These are phyloP conservation scores for Terebella lapidaria DNA, from an alignment of 2,888 invertebrate species.

Conservation along the genomic window DNA sequence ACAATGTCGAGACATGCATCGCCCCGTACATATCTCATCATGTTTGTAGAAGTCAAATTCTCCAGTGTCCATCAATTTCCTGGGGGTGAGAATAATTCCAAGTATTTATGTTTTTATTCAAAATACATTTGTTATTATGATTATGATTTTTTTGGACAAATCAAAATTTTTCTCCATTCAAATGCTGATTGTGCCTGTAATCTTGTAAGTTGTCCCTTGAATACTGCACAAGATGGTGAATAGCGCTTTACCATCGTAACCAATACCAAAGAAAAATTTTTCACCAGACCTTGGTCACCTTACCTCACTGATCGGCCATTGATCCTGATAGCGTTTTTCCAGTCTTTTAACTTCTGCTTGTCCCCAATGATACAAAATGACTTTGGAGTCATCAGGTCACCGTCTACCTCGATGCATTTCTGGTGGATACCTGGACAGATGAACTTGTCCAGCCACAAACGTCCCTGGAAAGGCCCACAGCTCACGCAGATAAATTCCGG, in stretches of 20 bases:
- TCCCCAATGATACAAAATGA: slow-evolving; percentile 53
- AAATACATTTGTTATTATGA: neutral
- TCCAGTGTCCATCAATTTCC: slow-evolving; percentile 52
- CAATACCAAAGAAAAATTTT: neutral
- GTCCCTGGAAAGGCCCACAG: slow-evolving; percentile 35
- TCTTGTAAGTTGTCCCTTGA: no score
- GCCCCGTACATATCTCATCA: slow-evolving; percentile 50
- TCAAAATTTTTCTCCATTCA: no score
- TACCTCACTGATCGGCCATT: slow-evolving; percentile 39
- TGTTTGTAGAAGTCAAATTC: slow-evolving; percentile 53
- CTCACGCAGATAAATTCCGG: slow-evolving; percentile 29
- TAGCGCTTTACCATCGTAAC: no score
- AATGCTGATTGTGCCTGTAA: no score
- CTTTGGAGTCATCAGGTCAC: slow-evolving; percentile 51
- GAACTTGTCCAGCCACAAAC: slow-evolving; percentile 39
- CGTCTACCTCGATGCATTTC: slow-evolving; percentile 50
- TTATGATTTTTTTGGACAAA: no score
- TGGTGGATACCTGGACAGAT: slow-evolving; percentile 55
- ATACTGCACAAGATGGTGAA: no score
- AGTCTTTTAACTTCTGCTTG: slow-evolving; percentile 55
- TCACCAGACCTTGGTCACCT: neutral
- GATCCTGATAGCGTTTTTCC: slow-evolving; percentile 55
- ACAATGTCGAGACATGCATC: slow-evolving; percentile 49
- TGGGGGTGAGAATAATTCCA: slow-evolving; percentile 21
- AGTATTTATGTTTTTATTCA: no score